Evolutionary conservation across 2,888 invertebrate species (phyloP), one percentile per base, ranked within the genome.

Genomic region (Ochropleura leucogaster): DNA sequence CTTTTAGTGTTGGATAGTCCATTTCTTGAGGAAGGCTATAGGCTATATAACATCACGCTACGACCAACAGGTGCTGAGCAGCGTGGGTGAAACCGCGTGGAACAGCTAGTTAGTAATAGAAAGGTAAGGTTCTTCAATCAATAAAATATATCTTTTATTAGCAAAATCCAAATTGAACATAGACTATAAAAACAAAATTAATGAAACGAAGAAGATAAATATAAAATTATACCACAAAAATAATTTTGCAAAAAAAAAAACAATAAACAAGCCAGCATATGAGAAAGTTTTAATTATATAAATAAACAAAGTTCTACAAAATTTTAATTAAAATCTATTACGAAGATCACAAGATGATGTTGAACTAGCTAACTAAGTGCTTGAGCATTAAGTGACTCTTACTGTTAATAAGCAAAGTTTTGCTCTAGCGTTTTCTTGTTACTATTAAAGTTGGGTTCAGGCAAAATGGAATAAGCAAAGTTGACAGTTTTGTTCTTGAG

Each of bases 281-380:
- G 9, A 68, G 44, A 65, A 10, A 81, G 40, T 60, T 62, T 63
- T 49, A 16, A 40, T 57, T 30, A n/a, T n/a, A n/a, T n/a, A n/a
- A 62, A 55, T 44, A 66, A 69, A 70, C 59, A 42, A 76, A 66
- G 62, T 86, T 62, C 12, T 47, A 42, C 47, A 12, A 74, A 63
- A 59, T 40, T 72, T 68, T 72, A 74, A 85, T 72, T 44, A 80
- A 80, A 77, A 73, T 75, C 75, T 64, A 78, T 74, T 62, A 79
- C 44, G 60, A 67, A 70, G 57, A 77, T 64, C 42, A 12, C 40
- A 1, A 70, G 76, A 75, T 72, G 62, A 68, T 65, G 49, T 60
- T 63, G 16, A 72, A 66, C 65, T 64, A 53, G 63, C 65, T 55
- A 66, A 75, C 12, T 53, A 79, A 70, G 77, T 64, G 60, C 60